Base-by-base conservation (phyloP, 2,888 invertebrate genomes). In the Temnothorax ravouxi region DNA sequence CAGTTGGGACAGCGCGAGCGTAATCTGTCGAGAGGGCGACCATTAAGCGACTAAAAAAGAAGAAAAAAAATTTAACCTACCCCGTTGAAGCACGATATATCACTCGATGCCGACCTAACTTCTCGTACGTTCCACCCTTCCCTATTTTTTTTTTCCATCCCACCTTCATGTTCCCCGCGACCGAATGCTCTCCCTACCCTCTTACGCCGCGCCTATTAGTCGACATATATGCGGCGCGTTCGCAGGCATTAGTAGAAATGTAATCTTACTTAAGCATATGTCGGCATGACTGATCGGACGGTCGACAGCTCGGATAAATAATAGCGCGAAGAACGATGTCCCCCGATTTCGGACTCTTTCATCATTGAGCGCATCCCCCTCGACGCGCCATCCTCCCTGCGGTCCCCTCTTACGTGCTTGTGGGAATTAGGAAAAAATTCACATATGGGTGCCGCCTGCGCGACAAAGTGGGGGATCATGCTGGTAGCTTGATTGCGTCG, bases 191-290 rank as follows among this genome's bases (percentile, higher is more conserved):
- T 81, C n/a, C 8, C 41, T 69, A 41, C 64, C 81, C 69, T 69
- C 83, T 64, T 71, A 50, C 62, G 66, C 61, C 83, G 84, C 71
- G 85, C 85, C 83, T 88, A 90, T 88, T 86, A 84, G 87, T 52
- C 85, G 66, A 77, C 75, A 56, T 81, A 76, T 81, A 86, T 72
- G 84, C 84, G 86, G 83, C 75, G 83, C 86, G 83, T 87, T 64
- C 84, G 66, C 86, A 80, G 88, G 90, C 91, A 94, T 94, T 94
- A 93, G 92, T 92, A 93, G 93, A 92, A 94, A 94, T 94, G 94
- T 94, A 94, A 94, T 94, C 94, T 94, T 93, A 92, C 93, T 94
- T 93, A 93, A 94, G 93, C 94, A 94, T 94, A 94, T 94, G 94
- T 93, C 92, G 90, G 92, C 91, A 92, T 94, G 93, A 94, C 93